Conservation (phyloP, 2,888 invertebrate species). For the Caenorhabditis doughertyi region DNA sequence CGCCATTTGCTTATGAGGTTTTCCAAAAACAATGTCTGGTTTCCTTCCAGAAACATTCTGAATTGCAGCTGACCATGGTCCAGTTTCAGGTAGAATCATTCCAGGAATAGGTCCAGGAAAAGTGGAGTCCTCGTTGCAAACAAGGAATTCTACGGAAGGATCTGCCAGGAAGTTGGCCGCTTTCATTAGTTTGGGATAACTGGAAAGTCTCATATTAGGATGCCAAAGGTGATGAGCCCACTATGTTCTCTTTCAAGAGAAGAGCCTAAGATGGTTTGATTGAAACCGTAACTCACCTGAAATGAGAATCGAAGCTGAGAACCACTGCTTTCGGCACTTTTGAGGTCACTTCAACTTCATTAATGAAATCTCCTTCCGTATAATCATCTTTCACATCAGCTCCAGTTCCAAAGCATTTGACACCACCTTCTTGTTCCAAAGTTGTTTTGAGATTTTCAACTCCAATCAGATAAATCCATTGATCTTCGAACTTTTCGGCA, state of each 20-base stretch:
- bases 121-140: slow-evolving; percentile 94
- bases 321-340: slow-evolving; percentile 90
- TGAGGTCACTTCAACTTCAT: slow-evolving; percentile 64
- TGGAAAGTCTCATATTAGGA: slow-evolving; percentile 39
- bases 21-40: slow-evolving; percentile 92
- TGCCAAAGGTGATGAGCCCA: no score
- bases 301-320: slow-evolving; percentile 94
- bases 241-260: no score
- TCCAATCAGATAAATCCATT: slow-evolving; percentile 74
- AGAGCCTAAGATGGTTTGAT: neutral
- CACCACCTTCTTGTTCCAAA: slow-evolving; percentile 62
- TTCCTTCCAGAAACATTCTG: slow-evolving; percentile 89
- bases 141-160: slow-evolving; percentile 90
- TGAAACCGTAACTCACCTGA: slow-evolving; percentile 42
- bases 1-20: slow-evolving; percentile 87
- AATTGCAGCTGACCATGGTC: slow-evolving; percentile 91
- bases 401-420: slow-evolving; percentile 76
- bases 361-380: slow-evolving; percentile 61
- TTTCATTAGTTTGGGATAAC: slow-evolving; percentile 92
- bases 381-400: slow-evolving; percentile 63
- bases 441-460: slow-evolving; percentile 69
- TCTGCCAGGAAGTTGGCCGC: slow-evolving; percentile 92
- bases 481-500: slow-evolving; percentile 44
- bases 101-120: slow-evolving; percentile 86
- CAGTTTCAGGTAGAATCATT: slow-evolving; percentile 85